Conservation (phyloP, 1,140 invertebrate genomes). For the Propsilocerus akamusi region DNA sequence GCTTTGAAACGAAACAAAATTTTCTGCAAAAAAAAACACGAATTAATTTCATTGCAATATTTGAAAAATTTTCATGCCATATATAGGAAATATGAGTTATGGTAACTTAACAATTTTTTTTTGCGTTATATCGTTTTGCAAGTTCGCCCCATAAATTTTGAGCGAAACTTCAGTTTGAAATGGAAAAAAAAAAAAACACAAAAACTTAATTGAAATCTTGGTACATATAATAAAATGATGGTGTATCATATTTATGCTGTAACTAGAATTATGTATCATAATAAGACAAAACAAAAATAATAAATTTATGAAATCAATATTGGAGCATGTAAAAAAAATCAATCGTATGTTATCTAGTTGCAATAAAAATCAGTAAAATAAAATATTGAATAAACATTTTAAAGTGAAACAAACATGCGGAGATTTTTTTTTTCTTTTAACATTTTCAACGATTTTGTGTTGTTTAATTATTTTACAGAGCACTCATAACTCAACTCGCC, state of each 20-base stretch:
- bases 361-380: background rate
- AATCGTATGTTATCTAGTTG: slow-evolving; percentile 2
- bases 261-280: background rate
- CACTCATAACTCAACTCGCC: too few relatives aligned
- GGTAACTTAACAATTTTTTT: background rate
- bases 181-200: background rate
- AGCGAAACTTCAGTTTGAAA: too few relatives aligned
- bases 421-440: background rate
- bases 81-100: too few relatives aligned
- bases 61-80: too few relatives aligned
- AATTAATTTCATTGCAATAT: too few relatives aligned
- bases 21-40: too few relatives aligned
- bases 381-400: background rate
- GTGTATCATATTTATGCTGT: background rate
- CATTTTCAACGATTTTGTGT: background rate
- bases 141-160: background rate
- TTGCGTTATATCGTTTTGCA: background rate
- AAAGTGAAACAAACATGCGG: background rate
- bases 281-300: background rate
- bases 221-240: background rate
- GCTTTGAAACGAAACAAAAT: too few relatives aligned
- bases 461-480: too few relatives aligned
- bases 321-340: background rate
- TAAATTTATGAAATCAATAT: background rate
- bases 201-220: background rate